phyloP scores from a whole-genome alignment of 2,888 invertebrate species.

The Laspeyria flexula region DNA sequence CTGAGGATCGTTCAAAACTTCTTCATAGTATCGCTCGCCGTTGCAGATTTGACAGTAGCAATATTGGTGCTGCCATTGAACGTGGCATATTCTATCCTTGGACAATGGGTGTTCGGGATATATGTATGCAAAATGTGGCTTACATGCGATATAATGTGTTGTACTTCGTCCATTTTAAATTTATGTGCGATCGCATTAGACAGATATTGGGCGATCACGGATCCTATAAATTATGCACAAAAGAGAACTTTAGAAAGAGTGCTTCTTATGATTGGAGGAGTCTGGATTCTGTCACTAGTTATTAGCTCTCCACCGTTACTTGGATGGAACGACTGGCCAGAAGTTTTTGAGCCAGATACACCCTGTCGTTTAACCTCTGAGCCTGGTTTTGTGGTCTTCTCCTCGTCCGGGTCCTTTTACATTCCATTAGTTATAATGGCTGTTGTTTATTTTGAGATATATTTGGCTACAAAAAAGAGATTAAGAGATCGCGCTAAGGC shows the following conservation, averaged over 20 bases:
- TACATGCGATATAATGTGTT: conserved; percentile 97
- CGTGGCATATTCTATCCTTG: conserved; percentile 95
- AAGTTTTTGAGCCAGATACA: conserved; percentile 90
- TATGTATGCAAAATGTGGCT: conserved; percentile 98
- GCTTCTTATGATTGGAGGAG: conserved; percentile 93
- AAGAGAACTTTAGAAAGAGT: conserved; percentile 95
- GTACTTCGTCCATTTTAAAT: conserved; percentile 97
- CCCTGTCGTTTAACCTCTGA: conserved; percentile 95
- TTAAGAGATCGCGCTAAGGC: conserved; percentile 94
- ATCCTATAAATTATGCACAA: conserved; percentile 97
- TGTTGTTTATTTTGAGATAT: conserved; percentile 98
- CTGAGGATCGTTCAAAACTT: conserved; percentile 97
- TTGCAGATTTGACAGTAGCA: conserved; percentile 96
- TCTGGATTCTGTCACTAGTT: conserved; percentile 93
- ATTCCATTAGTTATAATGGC: conserved; percentile 98
- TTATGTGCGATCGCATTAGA: conserved; percentile 97
- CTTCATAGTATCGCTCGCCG: conserved; percentile 97
- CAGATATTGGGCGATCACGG: conserved; percentile 97
- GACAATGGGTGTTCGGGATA: conserved; percentile 97
- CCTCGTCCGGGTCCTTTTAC: conserved; percentile 97
- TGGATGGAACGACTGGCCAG: conserved; percentile 98
- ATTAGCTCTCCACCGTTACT: conserved; percentile 96
- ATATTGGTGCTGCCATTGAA: conserved; percentile 96
- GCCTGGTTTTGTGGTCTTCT: conserved; percentile 96
- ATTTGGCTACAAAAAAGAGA: conserved; percentile 95